These are phyloP conservation scores for Corythucha ciliata DNA, from an alignment of 2,888 invertebrate genomes.

Conservation along the genomic window DNA sequence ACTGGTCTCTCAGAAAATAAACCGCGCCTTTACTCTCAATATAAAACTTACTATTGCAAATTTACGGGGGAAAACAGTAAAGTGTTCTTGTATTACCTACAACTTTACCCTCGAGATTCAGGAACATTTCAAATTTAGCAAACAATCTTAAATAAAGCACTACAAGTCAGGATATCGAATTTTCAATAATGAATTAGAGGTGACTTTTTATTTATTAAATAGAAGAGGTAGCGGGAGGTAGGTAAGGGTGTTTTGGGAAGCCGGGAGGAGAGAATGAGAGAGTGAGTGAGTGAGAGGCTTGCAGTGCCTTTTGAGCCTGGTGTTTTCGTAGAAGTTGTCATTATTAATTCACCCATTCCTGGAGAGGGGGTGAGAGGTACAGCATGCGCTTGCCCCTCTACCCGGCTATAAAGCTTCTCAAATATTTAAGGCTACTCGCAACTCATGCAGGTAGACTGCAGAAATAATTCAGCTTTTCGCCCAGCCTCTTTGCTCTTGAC, in stretches of 20 bases:
- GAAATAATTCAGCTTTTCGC: conserved; percentile 34
- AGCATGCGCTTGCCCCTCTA: conserved; percentile 21
- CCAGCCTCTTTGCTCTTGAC: conserved; percentile 28
- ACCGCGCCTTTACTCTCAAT: no score
- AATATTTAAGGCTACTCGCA: conserved; percentile 33
- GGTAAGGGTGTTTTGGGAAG: not conserved
- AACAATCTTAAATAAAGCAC: conserved; percentile 22
- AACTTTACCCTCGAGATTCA: not conserved
- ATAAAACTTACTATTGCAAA: no score
- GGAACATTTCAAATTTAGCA: no score
- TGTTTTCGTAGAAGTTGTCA: conserved; percentile 33
- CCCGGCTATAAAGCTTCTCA: conserved; percentile 33
- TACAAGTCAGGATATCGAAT: conserved; percentile 33
- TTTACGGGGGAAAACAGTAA: no score
- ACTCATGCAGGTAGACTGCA: conserved; percentile 34
- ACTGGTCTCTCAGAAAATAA: no score
- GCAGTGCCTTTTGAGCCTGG: conserved; percentile 32
- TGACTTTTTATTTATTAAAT: conserved; percentile 35
- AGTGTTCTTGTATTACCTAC: no score
- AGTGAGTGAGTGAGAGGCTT: conserved; percentile 13
- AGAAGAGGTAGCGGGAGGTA: no score
- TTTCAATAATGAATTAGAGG: conserved; percentile 35
- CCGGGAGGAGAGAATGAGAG: conserved; percentile 6
- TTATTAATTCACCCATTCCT: conserved; percentile 29
- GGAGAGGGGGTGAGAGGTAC: conserved; percentile 10